Conservation (phyloP, 2,113 vertebrate genomes). For the Sturnus vulgaris region DNA sequence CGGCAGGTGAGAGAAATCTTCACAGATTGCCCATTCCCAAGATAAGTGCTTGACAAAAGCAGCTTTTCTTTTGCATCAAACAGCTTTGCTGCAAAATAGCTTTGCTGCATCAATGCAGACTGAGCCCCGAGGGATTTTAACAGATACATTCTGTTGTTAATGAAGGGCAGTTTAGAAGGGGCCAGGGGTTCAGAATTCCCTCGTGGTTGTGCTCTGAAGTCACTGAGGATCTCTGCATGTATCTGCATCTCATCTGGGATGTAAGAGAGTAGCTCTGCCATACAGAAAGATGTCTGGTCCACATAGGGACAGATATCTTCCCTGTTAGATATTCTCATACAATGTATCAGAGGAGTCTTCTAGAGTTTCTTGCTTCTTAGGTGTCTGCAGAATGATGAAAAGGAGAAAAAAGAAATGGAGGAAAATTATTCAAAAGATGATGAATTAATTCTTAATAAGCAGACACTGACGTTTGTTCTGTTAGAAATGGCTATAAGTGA, state of each 20-base stretch:
- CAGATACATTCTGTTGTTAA: constrained; percentile 31
- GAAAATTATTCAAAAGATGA: constrained; percentile 37
- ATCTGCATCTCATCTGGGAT: background rate
- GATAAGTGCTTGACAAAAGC: background rate
- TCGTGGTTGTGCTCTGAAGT: background rate
- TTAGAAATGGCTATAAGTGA: constrained; percentile 35
- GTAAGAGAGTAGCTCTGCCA: background rate
- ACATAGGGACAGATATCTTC: background rate
- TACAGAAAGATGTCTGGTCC: background rate
- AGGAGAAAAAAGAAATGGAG: constrained; percentile 28
- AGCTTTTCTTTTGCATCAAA: constrained; percentile 33
- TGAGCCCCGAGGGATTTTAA: background rate
- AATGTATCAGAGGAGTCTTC: constrained; percentile 29
- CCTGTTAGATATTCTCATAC: constrained; percentile 59
- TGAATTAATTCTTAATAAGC: constrained; percentile 43
- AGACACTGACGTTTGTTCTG: constrained; percentile 5
- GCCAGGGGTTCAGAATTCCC: background rate
- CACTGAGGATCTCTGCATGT: background rate
- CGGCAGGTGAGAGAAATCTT: background rate
- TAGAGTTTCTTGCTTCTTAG: constrained; percentile 8
- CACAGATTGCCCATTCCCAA: background rate
- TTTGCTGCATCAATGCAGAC: background rate
- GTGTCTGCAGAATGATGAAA: constrained; percentile 36
- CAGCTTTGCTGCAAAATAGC: background rate
- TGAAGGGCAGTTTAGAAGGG: constrained; percentile 39